phyloP scores from a whole-genome alignment of 2,797 vertebrate genomes.

The Mus spretus region DNA sequence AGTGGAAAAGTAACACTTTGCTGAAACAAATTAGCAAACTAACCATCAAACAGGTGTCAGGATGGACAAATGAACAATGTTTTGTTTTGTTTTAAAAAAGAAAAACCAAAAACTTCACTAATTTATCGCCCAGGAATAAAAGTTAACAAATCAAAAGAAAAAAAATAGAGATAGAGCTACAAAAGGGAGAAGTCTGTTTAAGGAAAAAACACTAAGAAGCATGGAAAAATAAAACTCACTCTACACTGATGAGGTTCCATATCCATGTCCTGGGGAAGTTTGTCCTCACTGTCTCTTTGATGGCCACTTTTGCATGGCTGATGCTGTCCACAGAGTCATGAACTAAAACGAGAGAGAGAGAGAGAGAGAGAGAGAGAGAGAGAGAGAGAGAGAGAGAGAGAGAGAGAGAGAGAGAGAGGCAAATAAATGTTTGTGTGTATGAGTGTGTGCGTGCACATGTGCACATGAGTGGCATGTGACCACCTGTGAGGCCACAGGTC shows the following conservation, averaged over 20 bases:
- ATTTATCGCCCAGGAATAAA: conserved; percentile 12
- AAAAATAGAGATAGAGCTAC: conserved; percentile 64
- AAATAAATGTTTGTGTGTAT: background rate
- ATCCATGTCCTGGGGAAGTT: conserved; percentile 88
- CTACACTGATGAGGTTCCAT: conserved; percentile 81
- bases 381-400: background rate
- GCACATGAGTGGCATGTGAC: no score
- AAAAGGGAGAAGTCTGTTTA: background rate
- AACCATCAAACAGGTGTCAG: background rate
- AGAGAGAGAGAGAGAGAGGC: background rate
- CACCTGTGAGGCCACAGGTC: background rate
- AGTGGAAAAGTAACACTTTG: background rate
- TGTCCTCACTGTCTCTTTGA: conserved; percentile 79
- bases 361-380: background rate
- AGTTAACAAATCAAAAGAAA: background rate
- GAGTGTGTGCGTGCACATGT: background rate
- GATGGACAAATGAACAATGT: background rate
- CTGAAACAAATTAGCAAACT: conserved; percentile 1
- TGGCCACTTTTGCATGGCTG: background rate
- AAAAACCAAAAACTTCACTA: background rate
- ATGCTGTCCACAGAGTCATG: background rate
- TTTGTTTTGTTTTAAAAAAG: background rate
- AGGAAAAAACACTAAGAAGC: background rate
- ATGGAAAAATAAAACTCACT: conserved; percentile 80
- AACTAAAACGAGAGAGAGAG: conserved; percentile 1